A percentile compares a stretch with the other conserved stretches of the same genome.
Conservation (phyloP, 2,113 vertebrate species). For the Bufo bufo region DNA sequence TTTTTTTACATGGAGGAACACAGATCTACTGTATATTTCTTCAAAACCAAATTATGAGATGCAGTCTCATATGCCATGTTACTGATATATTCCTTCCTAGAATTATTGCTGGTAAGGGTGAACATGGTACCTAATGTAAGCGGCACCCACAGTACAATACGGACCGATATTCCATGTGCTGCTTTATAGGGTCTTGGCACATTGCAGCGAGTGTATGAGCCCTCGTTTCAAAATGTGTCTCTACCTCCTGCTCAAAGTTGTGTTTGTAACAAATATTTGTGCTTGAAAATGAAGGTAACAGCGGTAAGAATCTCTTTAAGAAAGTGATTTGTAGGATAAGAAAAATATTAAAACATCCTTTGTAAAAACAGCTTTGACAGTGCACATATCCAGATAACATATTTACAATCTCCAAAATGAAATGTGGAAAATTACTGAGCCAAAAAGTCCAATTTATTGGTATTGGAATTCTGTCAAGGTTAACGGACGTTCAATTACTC, state of each 20-base stretch:
- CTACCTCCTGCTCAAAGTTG: not conserved
- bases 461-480: constrained; percentile 48
- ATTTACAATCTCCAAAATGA: constrained; percentile 5
- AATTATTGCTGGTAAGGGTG: not conserved
- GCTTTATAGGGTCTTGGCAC: not conserved
- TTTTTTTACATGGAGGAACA: too few relatives aligned
- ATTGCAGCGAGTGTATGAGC: not conserved
- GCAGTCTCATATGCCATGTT: too few relatives aligned
- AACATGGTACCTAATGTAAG: not conserved
- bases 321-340: constrained; percentile 11
- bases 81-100: not conserved
- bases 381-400: constrained; percentile 11
- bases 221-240: not conserved
- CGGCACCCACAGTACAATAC: not conserved
- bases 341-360: constrained; percentile 2
- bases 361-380: not conserved
- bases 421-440: constrained; percentile 45
- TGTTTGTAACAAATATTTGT: not conserved
- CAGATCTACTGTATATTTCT: too few relatives aligned
- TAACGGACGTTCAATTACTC: constrained; percentile 44
- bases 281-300: not conserved
- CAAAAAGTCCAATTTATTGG: constrained; percentile 45
- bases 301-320: not conserved
- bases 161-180: not conserved
- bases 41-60: not conserved